Conservation (phyloP, 2,113 vertebrate species). For the Phoxinus phoxinus region DNA sequence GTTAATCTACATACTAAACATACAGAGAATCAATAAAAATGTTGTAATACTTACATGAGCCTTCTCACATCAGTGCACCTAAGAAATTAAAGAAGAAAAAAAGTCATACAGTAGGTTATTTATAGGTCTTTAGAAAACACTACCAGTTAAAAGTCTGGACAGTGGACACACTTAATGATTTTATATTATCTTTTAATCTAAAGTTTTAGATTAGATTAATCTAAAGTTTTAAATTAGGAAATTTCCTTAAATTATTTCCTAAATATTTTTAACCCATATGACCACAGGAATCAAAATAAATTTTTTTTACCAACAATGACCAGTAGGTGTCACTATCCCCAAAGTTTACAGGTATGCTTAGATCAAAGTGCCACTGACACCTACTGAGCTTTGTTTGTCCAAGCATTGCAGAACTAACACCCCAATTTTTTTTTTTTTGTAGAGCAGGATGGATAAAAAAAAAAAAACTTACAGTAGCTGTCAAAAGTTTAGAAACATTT, state of each 20-base stretch:
- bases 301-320: background rate
- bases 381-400: background rate
- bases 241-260: background rate
- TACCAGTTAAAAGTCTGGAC: background rate
- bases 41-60: background rate
- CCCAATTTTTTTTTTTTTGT: background rate
- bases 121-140: background rate
- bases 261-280: background rate
- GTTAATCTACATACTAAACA: background rate
- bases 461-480: background rate
- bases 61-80: constrained; percentile 53
- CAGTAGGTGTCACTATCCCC: background rate
- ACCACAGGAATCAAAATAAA: background rate
- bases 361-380: background rate
- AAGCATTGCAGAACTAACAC: background rate
- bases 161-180: background rate
- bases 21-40: background rate
- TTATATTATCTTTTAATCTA: background rate
- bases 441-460: background rate
- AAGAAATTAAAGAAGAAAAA: background rate
- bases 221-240: no score
- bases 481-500: no score
- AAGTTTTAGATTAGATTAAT: no score
- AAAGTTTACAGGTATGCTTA: background rate
- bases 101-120: background rate